Base-by-base conservation (phyloP, 2,797 vertebrate genomes). In the Sphaeramia orbicularis region DNA sequence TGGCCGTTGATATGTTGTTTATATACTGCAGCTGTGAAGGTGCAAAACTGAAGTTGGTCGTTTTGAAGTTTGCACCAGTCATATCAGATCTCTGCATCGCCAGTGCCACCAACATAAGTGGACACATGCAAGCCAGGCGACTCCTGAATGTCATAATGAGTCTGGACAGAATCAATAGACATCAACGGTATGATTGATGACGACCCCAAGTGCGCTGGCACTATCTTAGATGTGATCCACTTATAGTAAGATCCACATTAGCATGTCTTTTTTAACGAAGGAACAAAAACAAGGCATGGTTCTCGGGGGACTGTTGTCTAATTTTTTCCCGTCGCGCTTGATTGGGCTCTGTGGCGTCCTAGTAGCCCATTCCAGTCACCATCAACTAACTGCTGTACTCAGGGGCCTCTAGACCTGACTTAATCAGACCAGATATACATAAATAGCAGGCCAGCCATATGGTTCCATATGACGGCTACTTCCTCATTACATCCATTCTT, bases 351-450 rank as follows among this genome's bases (percentile, higher is more conserved):
- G 62, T 44, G 68, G 79, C 83, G 88, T 89, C 86, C 89, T 90
- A 85, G 80, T 90, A 68, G 87, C 89, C 91, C 88, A 88, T 84
- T 91, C 86, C 87, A 91, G 89, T 92, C 88, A 89, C 81, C 65
- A 78, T 89, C 86, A 79, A 86, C 85, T 76, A 83, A 50, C 56
- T 21, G 75, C 75, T 8, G 71, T 75, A 84, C 86, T 85, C 87
- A 60, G 43, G 89, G 85, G 88, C 76, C 81, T 70, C 59, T 24
- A 79, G 65, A 64, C 83, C 76, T 91, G 87, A 91, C 89, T 90
- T 87, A 91, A 92, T 91, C 88, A 88, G 89, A 91, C 80, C 89
- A 76, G 72, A 58, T 78, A 47, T 84, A 85, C 88, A 87, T 86
- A 90, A 90, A 90, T 86, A 91, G 89, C 76, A 72, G 64, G 63